Percentiles rank a stretch among this genome's conserved stretches.
Conservation (phyloP, 1,140 invertebrate genomes). For the Drosophila parvula region DNA sequence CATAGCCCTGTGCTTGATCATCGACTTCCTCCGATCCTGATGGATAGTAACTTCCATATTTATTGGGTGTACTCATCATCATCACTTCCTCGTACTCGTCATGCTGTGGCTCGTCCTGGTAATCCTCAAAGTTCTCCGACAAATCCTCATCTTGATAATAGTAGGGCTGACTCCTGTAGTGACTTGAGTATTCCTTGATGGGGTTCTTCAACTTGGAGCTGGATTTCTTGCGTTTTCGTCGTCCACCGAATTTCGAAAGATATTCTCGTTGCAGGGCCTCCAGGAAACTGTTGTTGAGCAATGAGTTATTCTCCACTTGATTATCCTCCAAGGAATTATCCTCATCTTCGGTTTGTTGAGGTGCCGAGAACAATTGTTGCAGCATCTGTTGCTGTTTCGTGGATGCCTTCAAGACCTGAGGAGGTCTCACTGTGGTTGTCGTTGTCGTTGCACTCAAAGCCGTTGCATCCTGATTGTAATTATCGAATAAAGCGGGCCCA, state of each 20-base stretch:
- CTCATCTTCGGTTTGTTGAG: constrained; percentile 19
- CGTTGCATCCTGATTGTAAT: constrained; percentile 38
- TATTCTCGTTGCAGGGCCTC: constrained; percentile 71
- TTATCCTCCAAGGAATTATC: constrained; percentile 24
- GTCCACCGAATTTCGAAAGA: constrained; percentile 49
- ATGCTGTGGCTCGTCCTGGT: constrained; percentile 27
- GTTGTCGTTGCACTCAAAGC: constrained; percentile 21
- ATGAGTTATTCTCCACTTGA: constrained; percentile 54
- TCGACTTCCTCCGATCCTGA: constrained; percentile 22
- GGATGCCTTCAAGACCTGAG: constrained; percentile 9
- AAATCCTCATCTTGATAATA: constrained; percentile 39
- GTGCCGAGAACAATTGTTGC: constrained; percentile 61
- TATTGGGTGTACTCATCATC: constrained; percentile 6
- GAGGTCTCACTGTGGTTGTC: constrained; percentile 36
- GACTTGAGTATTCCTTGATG: constrained; percentile 3
- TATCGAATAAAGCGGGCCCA: constrained; percentile 63
- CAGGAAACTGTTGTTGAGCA: constrained; percentile 65
- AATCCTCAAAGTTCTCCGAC: constrained; percentile 45
- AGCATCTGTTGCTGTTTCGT: constrained; percentile 50
- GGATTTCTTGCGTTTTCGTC: constrained; percentile 58
- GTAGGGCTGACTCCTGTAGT: constrained; percentile 3
- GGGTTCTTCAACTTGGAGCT: constrained; percentile 12
- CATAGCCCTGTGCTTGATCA: constrained; percentile 39
- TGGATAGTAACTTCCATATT: constrained; percentile 25
- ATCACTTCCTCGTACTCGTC: constrained; percentile 38